Conservation (phyloP, 2,113 vertebrate species). For the Lates calcarifer region DNA sequence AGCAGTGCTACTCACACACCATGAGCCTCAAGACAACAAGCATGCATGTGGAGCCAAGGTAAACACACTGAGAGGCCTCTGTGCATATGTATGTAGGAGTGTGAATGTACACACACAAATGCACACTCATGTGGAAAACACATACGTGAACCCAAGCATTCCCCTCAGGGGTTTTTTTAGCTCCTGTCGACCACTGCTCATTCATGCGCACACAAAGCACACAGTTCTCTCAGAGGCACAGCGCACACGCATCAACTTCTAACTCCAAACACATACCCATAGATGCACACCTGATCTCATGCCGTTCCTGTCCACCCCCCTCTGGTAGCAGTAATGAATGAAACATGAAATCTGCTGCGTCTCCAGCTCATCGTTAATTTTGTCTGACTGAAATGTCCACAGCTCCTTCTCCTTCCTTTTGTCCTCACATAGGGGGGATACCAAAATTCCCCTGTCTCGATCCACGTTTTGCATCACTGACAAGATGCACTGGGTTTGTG, state of each 20-base stretch:
- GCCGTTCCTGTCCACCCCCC: not conserved
- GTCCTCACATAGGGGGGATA: not conserved
- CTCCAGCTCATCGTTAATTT: conserved; percentile 29
- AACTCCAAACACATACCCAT: conserved; percentile 22
- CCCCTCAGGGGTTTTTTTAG: conserved; percentile 41
- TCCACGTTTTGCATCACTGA: not conserved
- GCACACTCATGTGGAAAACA: conserved; percentile 46
- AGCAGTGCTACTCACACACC: conserved; percentile 15
- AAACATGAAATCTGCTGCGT: conserved; percentile 48
- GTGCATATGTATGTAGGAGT: not conserved
- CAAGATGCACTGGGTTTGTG: not conserved
- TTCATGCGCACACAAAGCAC: conserved; percentile 47
- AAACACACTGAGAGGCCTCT: conserved; percentile 15
- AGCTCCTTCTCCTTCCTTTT: not conserved
- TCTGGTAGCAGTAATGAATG: conserved; percentile 42
- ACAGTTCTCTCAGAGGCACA: conserved; percentile 40
- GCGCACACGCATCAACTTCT: conserved; percentile 5
- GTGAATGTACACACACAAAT: not conserved
- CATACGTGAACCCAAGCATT: conserved; percentile 39
- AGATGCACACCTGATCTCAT: conserved; percentile 55
- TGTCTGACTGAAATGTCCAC: conserved; percentile 12
- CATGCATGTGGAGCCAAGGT: conserved; percentile 15
- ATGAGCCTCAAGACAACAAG: conserved; percentile 7
- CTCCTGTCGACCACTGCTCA: conserved; percentile 39
- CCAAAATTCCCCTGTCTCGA: not conserved